Base-by-base conservation (phyloP, 2,797 vertebrate genomes). In the Gymnopithys bicolor region DNA sequence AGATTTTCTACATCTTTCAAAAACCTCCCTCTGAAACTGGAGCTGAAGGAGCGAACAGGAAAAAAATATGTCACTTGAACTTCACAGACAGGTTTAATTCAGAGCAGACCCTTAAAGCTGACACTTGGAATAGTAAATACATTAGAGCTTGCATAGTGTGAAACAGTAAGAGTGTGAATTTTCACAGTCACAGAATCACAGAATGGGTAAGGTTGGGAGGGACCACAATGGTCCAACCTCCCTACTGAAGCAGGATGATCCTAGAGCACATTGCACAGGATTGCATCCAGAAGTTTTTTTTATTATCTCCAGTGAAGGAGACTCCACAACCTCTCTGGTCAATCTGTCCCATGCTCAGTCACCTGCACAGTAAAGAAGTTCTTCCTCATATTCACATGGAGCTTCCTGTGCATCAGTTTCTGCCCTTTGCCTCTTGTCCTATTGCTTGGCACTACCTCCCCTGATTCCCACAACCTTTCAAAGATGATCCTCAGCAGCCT, bases 321-420 rank as follows among this genome's bases (percentile, higher is more conserved):
- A n/a, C 9, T 41, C 10, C 55, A 68, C 48, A 48, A 0, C 23
- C 8, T 13, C 9, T 28, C 45, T 10, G 4, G 13, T 1, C 19
- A 45, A 24, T 3, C 16, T 24, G 28, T 12, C 56, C 23, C 52
- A 37, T 10, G 19, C 11, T 43, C 7, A 3, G 15, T 70, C 49
- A 19, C 7, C 25, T 0, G 2, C 11, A 58, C 9, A 55, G 35
- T 19, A 10, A 43, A 55, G 10, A 43, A 55, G 9, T 55, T 55
- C 25, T 53, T 48, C 21, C 30, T 55, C 12, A 7, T 16, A 8
- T 70, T 43, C 19, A 19, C 49, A 32, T 63, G 41, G 30, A 49
- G 32, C 25, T 49, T 27, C 7, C 49, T 32, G 35, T 48, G 21
- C 8, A 7, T 41, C 41, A 35, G 2, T 49, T 87, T 63, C 18